Percentiles rank a stretch among this genome's conserved stretches.
Conservation (phyloP, 92 coral and sea anemone species). For the Umimayanthus kanabou region DNA sequence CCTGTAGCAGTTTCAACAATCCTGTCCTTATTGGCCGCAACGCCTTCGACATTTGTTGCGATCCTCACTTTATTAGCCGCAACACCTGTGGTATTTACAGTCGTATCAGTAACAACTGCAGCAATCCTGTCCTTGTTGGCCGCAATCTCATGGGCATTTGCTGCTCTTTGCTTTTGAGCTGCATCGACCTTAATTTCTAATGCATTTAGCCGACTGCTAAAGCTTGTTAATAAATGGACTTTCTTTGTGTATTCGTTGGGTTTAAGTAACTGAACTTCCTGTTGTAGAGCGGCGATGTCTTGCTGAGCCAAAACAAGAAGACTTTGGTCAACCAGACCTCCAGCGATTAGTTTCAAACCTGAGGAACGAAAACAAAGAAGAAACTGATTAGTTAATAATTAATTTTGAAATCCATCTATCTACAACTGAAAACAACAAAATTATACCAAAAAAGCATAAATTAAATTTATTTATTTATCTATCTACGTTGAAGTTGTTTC, state of each 20-base stretch:
- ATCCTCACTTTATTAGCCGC: too few species aligned
- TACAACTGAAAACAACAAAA: too few species aligned
- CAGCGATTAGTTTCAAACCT: background rate
- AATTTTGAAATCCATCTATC: too few species aligned
- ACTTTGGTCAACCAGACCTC: background rate
- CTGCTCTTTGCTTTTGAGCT: background rate
- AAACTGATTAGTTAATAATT: too few species aligned
- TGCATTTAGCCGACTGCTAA: background rate
- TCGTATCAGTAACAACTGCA: background rate
- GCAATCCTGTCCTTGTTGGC: background rate
- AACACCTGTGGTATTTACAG: too few species aligned
- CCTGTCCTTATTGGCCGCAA: too few species aligned
- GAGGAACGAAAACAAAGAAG: background rate
- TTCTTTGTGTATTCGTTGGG: background rate
- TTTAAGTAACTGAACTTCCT: background rate
- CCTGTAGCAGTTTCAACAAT: too few species aligned
- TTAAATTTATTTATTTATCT: too few species aligned
- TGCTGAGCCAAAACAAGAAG: background rate
- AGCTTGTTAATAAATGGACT: background rate
- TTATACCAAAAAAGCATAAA: too few species aligned
- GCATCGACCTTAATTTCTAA: background rate
- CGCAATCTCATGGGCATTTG: background rate
- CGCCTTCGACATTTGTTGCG: too few species aligned
- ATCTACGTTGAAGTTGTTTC: too few species aligned
- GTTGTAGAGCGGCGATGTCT: background rate